These are phyloP conservation scores for Seriola rivoliana DNA, from an alignment of 2,113 vertebrate genomes.

Conservation along the genomic window DNA sequence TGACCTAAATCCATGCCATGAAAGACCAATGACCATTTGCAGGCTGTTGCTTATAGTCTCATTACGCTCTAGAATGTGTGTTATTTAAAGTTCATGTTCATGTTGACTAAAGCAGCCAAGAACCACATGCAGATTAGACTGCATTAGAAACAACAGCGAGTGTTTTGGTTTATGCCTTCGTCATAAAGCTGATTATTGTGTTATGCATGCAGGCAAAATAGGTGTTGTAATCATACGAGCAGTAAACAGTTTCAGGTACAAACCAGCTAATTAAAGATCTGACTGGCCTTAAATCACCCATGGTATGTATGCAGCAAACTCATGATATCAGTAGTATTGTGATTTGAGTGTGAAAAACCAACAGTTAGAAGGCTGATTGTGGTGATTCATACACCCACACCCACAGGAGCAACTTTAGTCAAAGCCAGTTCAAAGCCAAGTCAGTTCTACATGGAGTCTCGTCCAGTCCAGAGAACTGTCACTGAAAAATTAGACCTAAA, in stretches of 20 bases:
- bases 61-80: not conserved
- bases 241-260: not conserved
- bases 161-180: conserved; percentile 10
- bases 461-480: not conserved
- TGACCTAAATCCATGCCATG: not conserved
- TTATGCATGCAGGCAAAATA: conserved; percentile 48
- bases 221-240: conserved; percentile 25
- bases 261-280: conserved; percentile 25
- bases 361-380: not conserved
- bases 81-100: conserved; percentile 14
- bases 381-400: not conserved
- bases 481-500: not conserved
- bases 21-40: not conserved
- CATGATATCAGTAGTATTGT: not conserved
- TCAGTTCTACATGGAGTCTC: not conserved
- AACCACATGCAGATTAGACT: conserved; percentile 33
- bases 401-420: not conserved
- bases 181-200: conserved; percentile 56
- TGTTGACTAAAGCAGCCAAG: conserved; percentile 23
- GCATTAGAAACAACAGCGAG: conserved; percentile 21
- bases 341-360: not conserved
- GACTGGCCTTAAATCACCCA: conserved; percentile 5
- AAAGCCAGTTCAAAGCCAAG: not conserved
- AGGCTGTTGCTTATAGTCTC: not conserved
- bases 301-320: not conserved